phyloP scores from a whole-genome alignment of 2,113 vertebrate genomes.

The Gallinago jamesoni region DNA sequence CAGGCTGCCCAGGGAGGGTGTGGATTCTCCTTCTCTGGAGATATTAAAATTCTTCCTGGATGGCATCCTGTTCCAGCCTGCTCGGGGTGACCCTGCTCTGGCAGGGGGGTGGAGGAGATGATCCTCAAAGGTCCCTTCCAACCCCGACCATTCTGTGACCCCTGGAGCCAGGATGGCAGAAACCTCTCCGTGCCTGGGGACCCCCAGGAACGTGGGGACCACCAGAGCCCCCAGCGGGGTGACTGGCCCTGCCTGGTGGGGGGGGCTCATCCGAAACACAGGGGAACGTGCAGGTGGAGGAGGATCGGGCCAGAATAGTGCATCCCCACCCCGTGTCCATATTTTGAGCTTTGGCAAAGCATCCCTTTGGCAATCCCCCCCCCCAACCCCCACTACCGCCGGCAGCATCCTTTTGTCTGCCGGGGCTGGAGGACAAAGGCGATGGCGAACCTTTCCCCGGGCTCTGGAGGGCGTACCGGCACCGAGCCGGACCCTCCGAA shows the following conservation, averaged over 20 bases:
- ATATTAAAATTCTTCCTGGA: too few relatives aligned
- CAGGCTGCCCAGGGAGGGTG: too few relatives aligned
- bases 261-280: neutral
- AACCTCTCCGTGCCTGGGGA: neutral
- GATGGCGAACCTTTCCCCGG: neutral
- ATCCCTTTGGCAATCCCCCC: too few relatives aligned
- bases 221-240: neutral
- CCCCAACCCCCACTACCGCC: too few relatives aligned
- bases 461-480: neutral
- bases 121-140: too few relatives aligned
- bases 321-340: neutral
- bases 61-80: too few relatives aligned
- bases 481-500: neutral
- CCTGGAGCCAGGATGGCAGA: neutral
- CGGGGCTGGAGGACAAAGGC: neutral
- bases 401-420: neutral
- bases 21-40: too few relatives aligned
- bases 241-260: neutral
- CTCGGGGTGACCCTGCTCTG: too few relatives aligned
- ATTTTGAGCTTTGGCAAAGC: too few relatives aligned
- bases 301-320: too few relatives aligned
- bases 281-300: neutral
- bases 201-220: accelerated
- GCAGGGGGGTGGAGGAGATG: too few relatives aligned
- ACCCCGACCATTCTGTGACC: too few relatives aligned